Base-by-base conservation (phyloP, 2,888 invertebrate species). In the Trypoxylon attenuatum region DNA sequence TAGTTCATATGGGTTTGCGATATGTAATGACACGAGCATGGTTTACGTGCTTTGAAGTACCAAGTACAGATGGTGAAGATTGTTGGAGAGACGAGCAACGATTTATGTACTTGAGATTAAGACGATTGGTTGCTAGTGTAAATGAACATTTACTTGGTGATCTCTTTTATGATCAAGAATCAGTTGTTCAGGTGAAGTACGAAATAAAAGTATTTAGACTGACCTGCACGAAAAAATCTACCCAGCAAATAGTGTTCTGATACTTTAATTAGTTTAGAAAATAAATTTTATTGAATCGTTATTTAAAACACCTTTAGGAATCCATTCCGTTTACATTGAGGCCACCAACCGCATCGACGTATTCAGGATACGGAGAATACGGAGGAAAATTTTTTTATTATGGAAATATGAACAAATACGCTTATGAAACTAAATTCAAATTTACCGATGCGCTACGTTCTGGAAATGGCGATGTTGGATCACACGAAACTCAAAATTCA, bases 401-500 rank as follows among this genome's bases (percentile, higher is more conserved):
- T 41, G 87, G 87, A 2, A 84, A 83, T 41, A 86, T 87, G 86
- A 87, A 85, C 67, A 82, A 81, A 46, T 80, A 77, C 56, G 87
- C 86, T 0, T 85, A 81, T 33, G 81, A 82, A 2, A 82, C 56
- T 41, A 85, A 82, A 56, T 83, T 84, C 43, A 70, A 71, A 5
- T 13, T 10, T 13, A 3, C n/a, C 39, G 49, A 73, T 3, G 18
- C 60, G 2, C 52, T 45, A 15, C 65, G 65, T 2, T 50, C 57
- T 22, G 60, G 52, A 4, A 73, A 77, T 39, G 38, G 49, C 2
- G 64, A 66, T 13, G 58, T 56, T 13, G 64, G 67, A n/a, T 45
- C 56, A 0, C 69, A 78, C 18, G 65, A 62, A 0, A 52, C 61
- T 0, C 64, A 68, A 1, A 46, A 13, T 1, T 43, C 57, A 2